Evolutionary conservation across 2,888 invertebrate species (phyloP).

Genomic region (Ischnura elegans): DNA sequence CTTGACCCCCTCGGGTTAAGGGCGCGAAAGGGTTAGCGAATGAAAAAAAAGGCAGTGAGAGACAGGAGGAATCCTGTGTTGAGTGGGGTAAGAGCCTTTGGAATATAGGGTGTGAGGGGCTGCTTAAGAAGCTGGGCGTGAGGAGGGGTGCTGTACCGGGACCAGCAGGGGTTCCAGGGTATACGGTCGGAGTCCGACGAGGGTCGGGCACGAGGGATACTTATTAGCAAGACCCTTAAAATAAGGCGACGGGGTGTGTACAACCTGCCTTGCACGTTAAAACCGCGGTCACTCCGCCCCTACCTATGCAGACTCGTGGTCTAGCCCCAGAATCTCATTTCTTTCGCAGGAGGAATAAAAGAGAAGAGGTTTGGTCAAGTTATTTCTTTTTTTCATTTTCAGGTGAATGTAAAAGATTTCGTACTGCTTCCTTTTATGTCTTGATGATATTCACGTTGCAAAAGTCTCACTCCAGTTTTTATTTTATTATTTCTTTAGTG

Average conservation of each 20-base stretch:
- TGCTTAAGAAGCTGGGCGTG: background rate
- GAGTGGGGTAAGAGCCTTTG: background rate
- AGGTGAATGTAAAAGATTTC: slow-evolving; percentile 27
- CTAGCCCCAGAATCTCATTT: slow-evolving; percentile 3
- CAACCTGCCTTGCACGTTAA: slow-evolving; percentile 45
- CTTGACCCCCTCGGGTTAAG: slow-evolving; percentile 13
- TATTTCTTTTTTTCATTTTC: background rate
- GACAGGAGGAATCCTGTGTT: background rate
- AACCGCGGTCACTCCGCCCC: slow-evolving; percentile 43
- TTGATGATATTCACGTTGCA: slow-evolving; percentile 63
- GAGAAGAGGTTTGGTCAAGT: background rate
- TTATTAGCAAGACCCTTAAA: slow-evolving; percentile 63
- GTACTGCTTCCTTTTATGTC: slow-evolving; percentile 29
- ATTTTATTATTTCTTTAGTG: background rate
- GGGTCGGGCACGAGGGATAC: slow-evolving; percentile 36
- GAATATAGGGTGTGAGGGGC: slow-evolving; percentile 16
- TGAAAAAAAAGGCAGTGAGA: background rate
- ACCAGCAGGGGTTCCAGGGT: background rate
- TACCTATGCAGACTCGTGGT: background rate
- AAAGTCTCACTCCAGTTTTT: background rate
- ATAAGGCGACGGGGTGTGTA: slow-evolving; percentile 48
- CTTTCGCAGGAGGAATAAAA: background rate
- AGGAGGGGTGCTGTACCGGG: background rate
- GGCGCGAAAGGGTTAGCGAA: background rate
- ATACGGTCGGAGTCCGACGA: background rate